Conservation (phyloP, 2,797 vertebrate species). For the Leptatherina wallacei region DNA sequence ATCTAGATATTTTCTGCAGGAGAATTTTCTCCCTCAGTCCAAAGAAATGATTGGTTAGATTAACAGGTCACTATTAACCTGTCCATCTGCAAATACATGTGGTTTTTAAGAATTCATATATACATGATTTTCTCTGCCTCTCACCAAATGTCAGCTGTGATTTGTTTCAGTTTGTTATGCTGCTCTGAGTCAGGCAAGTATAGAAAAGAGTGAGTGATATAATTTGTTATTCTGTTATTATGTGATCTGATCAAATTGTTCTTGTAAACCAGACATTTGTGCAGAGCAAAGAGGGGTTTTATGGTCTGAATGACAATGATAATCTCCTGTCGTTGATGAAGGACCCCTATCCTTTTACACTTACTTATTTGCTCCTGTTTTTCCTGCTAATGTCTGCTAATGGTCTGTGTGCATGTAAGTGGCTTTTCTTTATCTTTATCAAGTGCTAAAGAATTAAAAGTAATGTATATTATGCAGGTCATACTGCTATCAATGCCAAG, state of each 20-base stretch:
- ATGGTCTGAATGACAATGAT: constrained; percentile 7
- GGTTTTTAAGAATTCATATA: background rate
- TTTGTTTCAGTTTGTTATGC: background rate
- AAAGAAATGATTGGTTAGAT: constrained; percentile 5
- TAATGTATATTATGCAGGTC: background rate
- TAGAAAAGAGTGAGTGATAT: background rate
- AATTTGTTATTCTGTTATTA: background rate
- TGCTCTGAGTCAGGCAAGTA: background rate
- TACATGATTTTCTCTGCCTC: background rate
- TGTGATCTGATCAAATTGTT: background rate
- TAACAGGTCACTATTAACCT: constrained; percentile 4
- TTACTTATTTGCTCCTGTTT: background rate
- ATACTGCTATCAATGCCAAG: background rate
- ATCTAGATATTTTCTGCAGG: background rate
- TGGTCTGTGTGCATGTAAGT: background rate
- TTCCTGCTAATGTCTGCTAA: background rate
- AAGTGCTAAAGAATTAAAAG: background rate
- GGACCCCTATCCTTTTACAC: background rate
- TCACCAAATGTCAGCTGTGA: background rate
- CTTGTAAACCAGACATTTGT: constrained; percentile 5
- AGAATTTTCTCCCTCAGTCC: background rate
- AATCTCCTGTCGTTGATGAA: constrained; percentile 16
- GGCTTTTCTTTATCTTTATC: background rate
- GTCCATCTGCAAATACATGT: background rate
- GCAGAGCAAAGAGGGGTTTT: constrained; percentile 1